Percentiles rank a stretch among this genome's conserved stretches.
Conservation (phyloP, 1,140 invertebrate genomes). For the Pseudachorutes palmiensis region DNA sequence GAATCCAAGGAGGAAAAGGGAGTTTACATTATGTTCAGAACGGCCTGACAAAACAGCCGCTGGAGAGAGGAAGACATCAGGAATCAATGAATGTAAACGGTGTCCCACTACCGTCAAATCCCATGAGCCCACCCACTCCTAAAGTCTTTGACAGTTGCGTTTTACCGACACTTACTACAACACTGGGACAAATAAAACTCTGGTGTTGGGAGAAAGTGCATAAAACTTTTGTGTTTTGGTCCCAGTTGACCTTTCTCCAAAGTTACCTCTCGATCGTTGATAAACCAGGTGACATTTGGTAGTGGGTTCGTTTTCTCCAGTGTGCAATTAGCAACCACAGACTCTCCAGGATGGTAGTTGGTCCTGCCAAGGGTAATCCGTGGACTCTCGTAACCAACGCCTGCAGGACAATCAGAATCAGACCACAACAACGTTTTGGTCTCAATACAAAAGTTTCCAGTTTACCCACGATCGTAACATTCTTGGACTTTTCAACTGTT, state of each 20-base stretch:
- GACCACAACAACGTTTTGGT: neutral
- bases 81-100: too few species aligned
- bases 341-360: slow-evolving; percentile 34
- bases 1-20: too few species aligned
- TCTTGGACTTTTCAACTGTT: slow-evolving; percentile 28
- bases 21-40: too few species aligned
- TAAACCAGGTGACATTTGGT: slow-evolving; percentile 38
- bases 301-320: slow-evolving; percentile 33
- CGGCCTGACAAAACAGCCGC: too few species aligned
- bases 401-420: slow-evolving; percentile 16
- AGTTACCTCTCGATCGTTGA: slow-evolving; percentile 34
- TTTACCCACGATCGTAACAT: slow-evolving; percentile 34
- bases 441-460: neutral
- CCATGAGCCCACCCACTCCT: too few species aligned
- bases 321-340: slow-evolving; percentile 29
- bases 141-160: too few species aligned
- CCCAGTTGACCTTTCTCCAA: neutral
- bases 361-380: slow-evolving; percentile 21
- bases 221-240: neutral
- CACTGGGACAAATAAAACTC: too few species aligned
- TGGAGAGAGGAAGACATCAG: too few species aligned
- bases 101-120: too few species aligned
- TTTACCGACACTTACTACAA: too few species aligned
- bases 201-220: too few species aligned
- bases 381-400: slow-evolving; percentile 33